Conservation (phyloP, 1,140 invertebrate genomes). For the Drosophila teissieri region DNA sequence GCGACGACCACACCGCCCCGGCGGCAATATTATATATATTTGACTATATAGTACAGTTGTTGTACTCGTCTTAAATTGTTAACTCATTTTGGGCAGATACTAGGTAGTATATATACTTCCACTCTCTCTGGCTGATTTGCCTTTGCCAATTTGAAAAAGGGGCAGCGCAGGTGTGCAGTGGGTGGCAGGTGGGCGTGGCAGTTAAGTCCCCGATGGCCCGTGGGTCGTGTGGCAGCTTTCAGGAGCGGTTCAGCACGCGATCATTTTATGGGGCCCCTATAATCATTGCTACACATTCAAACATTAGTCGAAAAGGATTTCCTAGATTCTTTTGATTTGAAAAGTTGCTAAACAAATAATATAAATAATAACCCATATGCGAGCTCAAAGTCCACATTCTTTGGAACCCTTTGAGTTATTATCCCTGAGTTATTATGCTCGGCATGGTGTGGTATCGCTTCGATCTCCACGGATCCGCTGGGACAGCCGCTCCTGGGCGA, state of each 20-base stretch:
- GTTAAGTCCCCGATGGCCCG: conserved; percentile 12
- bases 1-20: not conserved
- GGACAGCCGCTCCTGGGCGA: conserved; percentile 27
- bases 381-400: too few species aligned
- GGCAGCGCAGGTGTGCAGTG: not conserved
- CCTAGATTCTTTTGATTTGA: too few species aligned
- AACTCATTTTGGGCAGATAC: conserved; percentile 27
- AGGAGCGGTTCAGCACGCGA: conserved; percentile 18
- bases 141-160: conserved; percentile 6
- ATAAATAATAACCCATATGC: too few species aligned
- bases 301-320: too few species aligned
- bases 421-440: not conserved
- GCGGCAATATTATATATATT: not conserved
- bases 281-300: too few species aligned
- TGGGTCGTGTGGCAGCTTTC: conserved; percentile 25
- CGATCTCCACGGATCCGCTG: not conserved
- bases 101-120: too few species aligned
- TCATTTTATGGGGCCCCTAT: not conserved
- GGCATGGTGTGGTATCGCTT: not conserved
- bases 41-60: not conserved
- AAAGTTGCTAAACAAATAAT: too few species aligned
- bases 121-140: not conserved
- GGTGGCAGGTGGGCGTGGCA: not conserved
- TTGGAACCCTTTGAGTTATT: not conserved
- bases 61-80: not conserved